These are phyloP conservation scores for Echinometra lucunter DNA, from an alignment of 53 echinoderm and acorn worm genomes.

Conservation along the genomic window DNA sequence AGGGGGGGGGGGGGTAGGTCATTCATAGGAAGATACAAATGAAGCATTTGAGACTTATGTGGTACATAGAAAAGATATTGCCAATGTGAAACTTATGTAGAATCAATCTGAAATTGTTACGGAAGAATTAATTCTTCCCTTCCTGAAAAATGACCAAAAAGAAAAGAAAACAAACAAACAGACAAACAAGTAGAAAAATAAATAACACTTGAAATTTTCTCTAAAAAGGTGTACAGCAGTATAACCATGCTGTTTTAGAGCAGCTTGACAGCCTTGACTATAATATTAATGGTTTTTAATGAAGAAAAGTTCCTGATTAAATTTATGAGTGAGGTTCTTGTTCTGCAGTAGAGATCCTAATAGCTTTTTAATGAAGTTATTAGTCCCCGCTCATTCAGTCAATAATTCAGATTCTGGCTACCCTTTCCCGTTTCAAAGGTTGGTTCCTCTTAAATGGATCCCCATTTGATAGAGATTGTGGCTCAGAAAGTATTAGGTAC, in stretches of 20 bases:
- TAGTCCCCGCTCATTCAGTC: background rate
- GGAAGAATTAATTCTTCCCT: too few relatives aligned
- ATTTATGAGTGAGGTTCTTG: background rate
- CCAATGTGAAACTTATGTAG: too few relatives aligned
- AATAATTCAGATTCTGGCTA: conserved; percentile 21
- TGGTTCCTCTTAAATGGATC: background rate
- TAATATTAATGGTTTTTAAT: background rate
- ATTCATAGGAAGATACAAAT: too few relatives aligned
- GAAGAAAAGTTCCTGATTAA: background rate
- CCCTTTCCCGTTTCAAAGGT: background rate
- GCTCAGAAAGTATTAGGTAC: background rate
- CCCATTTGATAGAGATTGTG: background rate
- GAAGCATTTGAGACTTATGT: too few relatives aligned
- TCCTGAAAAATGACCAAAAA: too few relatives aligned
- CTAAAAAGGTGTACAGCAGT: background rate
- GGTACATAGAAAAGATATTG: too few relatives aligned
- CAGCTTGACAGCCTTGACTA: background rate
- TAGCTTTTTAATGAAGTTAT: conserved; percentile 23
- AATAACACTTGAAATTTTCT: background rate
- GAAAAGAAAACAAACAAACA: too few relatives aligned
- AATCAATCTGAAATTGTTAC: too few relatives aligned
- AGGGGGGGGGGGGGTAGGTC: too few relatives aligned
- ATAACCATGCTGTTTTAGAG: background rate
- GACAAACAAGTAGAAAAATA: too few relatives aligned
- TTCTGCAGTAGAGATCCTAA: background rate